Evolutionary conservation across 2,888 invertebrate species (phyloP).

Genomic region (Chrysina gloriosa): DNA sequence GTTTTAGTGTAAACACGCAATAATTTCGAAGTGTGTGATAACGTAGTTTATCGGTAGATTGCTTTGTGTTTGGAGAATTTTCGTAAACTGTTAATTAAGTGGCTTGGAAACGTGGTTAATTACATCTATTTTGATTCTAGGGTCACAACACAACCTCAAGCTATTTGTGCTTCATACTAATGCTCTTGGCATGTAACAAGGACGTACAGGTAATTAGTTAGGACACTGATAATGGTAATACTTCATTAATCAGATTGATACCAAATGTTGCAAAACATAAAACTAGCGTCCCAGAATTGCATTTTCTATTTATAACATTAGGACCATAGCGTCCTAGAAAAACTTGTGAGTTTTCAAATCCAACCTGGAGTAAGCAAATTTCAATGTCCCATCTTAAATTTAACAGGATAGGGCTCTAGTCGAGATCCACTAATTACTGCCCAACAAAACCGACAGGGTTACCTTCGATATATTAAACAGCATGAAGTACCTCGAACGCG

Average conservation of each 20-base stretch:
- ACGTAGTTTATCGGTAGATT: no score
- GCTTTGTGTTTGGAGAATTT: no score
- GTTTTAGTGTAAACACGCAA: no score
- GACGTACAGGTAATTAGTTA: slow-evolving; percentile 63
- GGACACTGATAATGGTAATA: not conserved
- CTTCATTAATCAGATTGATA: not conserved
- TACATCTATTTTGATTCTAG: slow-evolving; percentile 57
- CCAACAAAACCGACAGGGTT: slow-evolving; percentile 64
- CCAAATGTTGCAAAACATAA: not conserved
- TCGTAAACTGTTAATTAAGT: no score
- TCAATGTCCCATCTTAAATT: not conserved
- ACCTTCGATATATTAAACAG: slow-evolving; percentile 70
- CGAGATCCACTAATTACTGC: slow-evolving; percentile 65
- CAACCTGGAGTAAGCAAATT: no score
- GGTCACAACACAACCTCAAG: slow-evolving; percentile 74
- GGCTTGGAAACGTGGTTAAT: no score
- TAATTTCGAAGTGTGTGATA: no score
- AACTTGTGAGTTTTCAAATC: no score
- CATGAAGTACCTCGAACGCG: slow-evolving; percentile 74
- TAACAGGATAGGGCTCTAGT: slow-evolving; percentile 64
- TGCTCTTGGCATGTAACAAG: slow-evolving; percentile 59
- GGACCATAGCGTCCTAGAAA: no score
- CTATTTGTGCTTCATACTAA: slow-evolving; percentile 50
- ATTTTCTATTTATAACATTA: no score
- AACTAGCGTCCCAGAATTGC: no score